A percentile compares a stretch with the other conserved stretches of the same genome.
phyloP scores from a whole-genome alignment of 2,888 invertebrate species.

The Leptinotarsa haldemani region DNA sequence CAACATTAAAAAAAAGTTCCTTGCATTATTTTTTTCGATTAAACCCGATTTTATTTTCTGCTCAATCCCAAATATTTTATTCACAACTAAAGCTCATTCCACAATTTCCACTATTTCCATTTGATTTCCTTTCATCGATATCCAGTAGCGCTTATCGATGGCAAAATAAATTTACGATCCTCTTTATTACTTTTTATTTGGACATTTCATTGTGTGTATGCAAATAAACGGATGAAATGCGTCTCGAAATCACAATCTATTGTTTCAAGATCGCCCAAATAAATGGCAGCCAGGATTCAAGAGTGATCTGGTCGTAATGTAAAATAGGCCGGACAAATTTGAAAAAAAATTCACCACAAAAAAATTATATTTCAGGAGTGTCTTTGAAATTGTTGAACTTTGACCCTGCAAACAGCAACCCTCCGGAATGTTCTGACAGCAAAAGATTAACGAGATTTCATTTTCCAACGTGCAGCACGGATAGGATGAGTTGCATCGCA shows the following conservation, averaged over 20 bases:
- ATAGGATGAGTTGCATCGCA: no score
- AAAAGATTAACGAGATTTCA: no score
- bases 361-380: neutral
- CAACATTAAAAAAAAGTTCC: no score
- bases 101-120: neutral
- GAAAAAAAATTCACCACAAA: neutral
- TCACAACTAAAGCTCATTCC: neutral
- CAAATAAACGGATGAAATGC: slow-evolving; percentile 61
- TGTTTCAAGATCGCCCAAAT: slow-evolving; percentile 55
- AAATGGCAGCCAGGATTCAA: slow-evolving; percentile 47
- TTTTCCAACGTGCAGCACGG: no score
- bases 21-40: no score
- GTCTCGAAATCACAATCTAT: slow-evolving; percentile 55
- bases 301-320: slow-evolving; percentile 50
- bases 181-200: slow-evolving; percentile 63
- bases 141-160: slow-evolving; percentile 24
- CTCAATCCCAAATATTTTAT: no score
- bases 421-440: no score
- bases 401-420: no score
- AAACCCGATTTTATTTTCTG: no score
- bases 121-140: slow-evolving; percentile 1
- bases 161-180: slow-evolving; percentile 58
- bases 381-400: no score
- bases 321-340: slow-evolving; percentile 49
- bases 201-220: slow-evolving; percentile 64